phyloP scores from a whole-genome alignment of 2,113 vertebrate genomes.

The Euleptes europaea region DNA sequence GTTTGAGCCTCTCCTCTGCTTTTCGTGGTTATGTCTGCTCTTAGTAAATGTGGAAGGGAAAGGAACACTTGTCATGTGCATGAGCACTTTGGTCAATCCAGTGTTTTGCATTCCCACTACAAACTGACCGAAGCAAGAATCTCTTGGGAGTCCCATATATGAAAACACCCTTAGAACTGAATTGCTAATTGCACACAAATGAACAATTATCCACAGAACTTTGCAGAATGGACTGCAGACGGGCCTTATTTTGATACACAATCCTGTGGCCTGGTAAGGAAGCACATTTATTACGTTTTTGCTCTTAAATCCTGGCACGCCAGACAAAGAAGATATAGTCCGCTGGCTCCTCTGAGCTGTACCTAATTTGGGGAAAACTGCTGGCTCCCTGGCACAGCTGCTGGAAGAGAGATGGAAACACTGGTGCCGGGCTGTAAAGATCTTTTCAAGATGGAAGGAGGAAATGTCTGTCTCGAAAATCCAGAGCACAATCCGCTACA shows the following conservation, averaged over 20 bases:
- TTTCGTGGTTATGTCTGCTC: not conserved
- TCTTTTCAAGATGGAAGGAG: conserved; percentile 20
- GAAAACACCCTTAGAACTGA: not conserved
- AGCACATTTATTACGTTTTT: not conserved
- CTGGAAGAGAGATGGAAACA: conserved; percentile 33
- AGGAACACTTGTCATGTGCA: not conserved
- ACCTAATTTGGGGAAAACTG: conserved; percentile 12
- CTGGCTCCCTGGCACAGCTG: conserved; percentile 31
- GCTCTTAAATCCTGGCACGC: not conserved
- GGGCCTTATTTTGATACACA: not conserved
- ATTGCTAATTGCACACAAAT: not conserved
- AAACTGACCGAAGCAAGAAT: not conserved
- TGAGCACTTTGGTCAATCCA: not conserved
- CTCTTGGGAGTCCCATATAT: not conserved
- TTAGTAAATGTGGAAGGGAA: not conserved
- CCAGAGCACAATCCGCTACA: not conserved
- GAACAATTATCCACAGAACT: not conserved
- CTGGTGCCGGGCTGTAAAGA: not conserved
- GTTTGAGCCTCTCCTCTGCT: not conserved
- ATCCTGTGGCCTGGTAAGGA: not conserved
- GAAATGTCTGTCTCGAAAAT: not conserved
- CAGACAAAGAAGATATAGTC: conserved; percentile 57
- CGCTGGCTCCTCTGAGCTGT: not conserved
- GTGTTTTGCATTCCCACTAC: not conserved
- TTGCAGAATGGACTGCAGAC: not conserved